Evolutionary conservation across 2,113 vertebrate species (phyloP).

Genomic region (Anser brachyrhynchus): DNA sequence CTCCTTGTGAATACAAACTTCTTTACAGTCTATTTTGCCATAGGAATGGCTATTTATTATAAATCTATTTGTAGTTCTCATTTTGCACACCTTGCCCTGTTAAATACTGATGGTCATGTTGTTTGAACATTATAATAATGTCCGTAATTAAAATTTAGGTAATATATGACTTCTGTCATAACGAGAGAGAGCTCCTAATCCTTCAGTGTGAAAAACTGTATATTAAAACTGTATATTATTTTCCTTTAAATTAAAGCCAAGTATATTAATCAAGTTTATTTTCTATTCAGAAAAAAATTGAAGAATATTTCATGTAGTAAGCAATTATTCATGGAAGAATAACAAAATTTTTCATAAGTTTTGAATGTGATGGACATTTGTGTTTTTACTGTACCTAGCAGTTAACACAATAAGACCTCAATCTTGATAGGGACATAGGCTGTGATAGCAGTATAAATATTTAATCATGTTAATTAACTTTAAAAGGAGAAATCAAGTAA

Average conservation of each 20-base stretch:
- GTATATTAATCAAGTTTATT: neutral
- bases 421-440: neutral
- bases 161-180: neutral
- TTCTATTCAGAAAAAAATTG: neutral
- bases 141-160: neutral
- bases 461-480: slow-evolving; percentile 38
- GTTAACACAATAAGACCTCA: neutral
- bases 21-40: slow-evolving; percentile 13
- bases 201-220: neutral
- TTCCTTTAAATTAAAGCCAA: neutral
- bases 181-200: neutral
- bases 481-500: neutral
- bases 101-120: neutral
- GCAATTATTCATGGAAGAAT: neutral
- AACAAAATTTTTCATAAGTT: neutral
- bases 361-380: neutral
- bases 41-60: neutral
- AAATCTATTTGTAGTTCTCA: neutral
- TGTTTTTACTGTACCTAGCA: neutral
- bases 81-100: neutral
- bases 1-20: neutral
- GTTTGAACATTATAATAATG: neutral
- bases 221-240: neutral
- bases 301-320: neutral
- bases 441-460: slow-evolving; percentile 47